Evolutionary conservation across 2,113 vertebrate genomes (phyloP), one percentile per base, ranked within the genome.

Genomic region (Carassius auratus): DNA sequence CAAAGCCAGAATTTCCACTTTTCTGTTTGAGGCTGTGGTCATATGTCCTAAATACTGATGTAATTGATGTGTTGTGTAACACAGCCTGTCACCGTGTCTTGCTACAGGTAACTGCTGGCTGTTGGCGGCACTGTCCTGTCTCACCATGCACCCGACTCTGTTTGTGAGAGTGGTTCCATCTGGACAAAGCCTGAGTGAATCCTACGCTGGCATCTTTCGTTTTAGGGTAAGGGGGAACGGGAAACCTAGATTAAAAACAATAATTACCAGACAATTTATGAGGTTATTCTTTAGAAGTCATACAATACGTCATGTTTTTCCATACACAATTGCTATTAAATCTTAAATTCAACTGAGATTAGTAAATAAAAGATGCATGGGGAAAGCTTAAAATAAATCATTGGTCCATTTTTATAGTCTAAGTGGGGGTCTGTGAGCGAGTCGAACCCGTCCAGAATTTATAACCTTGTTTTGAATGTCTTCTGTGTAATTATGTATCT

Each of bases 61-160:
- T 68, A 3, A 36, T 23, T 71, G 30, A 80, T 69, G 42, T 71
- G 15, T 71, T 64, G 36, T 33, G 12, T 76, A 38, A 66, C 48
- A 10, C 26, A 64, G 8, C 71, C 36, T 85, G 76, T 73, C 7
- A 4, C 5, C n/a, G 8, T 61, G 23, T 79, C 59, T 5, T 52
- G 4, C 23, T 81, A 8, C 87, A 95, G 94, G 95, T 76, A 87
- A 96, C 92, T 96, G 95, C 64, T 96, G 95, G 95, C 90, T 96
- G 57, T 89, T 96, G 50, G 95, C 95, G 0, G 89, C 95, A 4
- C 90, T 96, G 68, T 95, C 95, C 57, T 93, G 94, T 66, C 94
- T 96, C 48, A 95, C 95, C 12, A 91, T 94, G 83, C 93, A 95
- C 83, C 93, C 92, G 0, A 74, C 84, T 0, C 93, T 95, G 71